Evolutionary conservation across 2,888 invertebrate genomes (phyloP), one percentile per base, ranked within the genome.

Genomic region (Orthosia gracilis): DNA sequence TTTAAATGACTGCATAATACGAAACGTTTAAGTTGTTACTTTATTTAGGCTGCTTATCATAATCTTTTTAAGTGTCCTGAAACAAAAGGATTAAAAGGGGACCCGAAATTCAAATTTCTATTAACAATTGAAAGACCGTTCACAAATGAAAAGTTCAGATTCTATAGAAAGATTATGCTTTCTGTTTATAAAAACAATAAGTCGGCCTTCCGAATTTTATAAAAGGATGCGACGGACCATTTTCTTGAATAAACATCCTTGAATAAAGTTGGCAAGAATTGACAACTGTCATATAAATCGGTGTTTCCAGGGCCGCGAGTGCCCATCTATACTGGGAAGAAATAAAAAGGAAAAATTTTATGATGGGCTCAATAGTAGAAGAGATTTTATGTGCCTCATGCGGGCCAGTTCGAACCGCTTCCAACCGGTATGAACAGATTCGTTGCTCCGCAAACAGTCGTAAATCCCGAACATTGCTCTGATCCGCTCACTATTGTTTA

Each of bases 271-370:
- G 79, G 86, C 82, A 81, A 85, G 80, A 85, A 89, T 84, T 87
- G 88, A 86, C 85, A 87, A 89, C 83, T 86, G 82, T 78, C 86
- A 82, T 84, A 89, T 88, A 89, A 86, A 89, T 88, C 84, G 84
- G 76, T 77, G 74, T 77, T 78, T 77, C 72, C 59, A 76, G 66
- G 65, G 76, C 84, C 87, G 77, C 85, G 76, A 83, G 86, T 84
- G 88, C 84, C 83, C 86, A 88, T 88, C 83, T 84, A 86, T 88
- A 72, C 85, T 78, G 83, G 73, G 76, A 78, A 83, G 85, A 88
- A 90, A 92, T 92, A 91, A 94, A 94, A 93, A 89, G 75, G 89
- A 89, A 88, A 84, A 89, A 89, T 93, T 94, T 94, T 94, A 94
- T 92, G 86, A 85, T 87, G 87, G 86, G 87, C 72, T 89, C 90